Evolutionary conservation across 2,888 invertebrate species (phyloP).

Genomic region (Chrysotoxum bicinctum): DNA sequence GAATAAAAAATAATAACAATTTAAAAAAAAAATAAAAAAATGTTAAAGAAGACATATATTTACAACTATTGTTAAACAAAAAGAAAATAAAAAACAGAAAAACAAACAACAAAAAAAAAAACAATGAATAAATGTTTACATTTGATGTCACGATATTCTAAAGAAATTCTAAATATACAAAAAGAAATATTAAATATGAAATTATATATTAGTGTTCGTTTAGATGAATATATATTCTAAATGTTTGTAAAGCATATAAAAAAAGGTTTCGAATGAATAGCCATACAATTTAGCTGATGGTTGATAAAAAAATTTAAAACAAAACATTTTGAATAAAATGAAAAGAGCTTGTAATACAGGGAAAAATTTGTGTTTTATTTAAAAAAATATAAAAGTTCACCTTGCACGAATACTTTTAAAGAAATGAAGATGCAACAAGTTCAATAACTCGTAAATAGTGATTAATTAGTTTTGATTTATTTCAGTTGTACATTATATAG

Average conservation of each 20-base stretch:
- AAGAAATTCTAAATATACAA: constrained; percentile 17
- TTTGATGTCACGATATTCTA: neutral
- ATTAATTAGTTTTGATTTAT: no score
- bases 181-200: neutral
- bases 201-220: neutral
- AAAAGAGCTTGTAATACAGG: neutral
- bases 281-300: neutral
- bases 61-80: neutral
- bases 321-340: constrained; percentile 1
- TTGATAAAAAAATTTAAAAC: neutral
- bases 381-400: no score
- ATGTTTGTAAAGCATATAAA: constrained; percentile 1
- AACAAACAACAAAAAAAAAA: neutral
- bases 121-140: neutral
- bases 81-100: neutral
- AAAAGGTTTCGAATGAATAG: constrained; percentile 10
- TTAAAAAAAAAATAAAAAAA: neutral
- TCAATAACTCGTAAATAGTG: no score
- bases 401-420: no score
- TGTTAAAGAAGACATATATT: no score
- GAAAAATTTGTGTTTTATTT: neutral
- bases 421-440: no score
- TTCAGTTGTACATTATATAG: no score
- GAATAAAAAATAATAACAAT: neutral
- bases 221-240: neutral